Evolutionary conservation across 2,888 invertebrate genomes (phyloP).

Genomic region (Andrena haemorrhoa): DNA sequence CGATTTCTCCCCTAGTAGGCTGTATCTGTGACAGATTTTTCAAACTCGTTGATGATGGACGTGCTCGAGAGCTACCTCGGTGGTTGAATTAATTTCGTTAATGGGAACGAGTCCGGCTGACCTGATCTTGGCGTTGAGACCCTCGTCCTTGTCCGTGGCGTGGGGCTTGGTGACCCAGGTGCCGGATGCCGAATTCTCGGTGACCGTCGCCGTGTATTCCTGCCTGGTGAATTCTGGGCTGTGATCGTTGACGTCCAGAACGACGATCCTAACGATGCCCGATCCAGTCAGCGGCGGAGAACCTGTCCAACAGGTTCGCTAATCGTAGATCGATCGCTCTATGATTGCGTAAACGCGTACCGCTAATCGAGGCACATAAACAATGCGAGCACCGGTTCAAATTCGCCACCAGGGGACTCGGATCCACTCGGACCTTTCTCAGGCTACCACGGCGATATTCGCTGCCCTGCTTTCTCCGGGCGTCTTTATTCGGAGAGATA

Average conservation of each 20-base stretch:
- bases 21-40: slow-evolving; percentile 86
- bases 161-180: slow-evolving; percentile 91
- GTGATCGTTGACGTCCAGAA: slow-evolving; percentile 98
- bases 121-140: slow-evolving; percentile 94
- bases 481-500: background rate
- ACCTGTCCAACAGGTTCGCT: slow-evolving; percentile 87
- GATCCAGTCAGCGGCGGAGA: slow-evolving; percentile 97
- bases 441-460: background rate
- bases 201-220: slow-evolving; percentile 91
- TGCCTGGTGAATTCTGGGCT: slow-evolving; percentile 94
- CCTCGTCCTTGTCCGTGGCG: slow-evolving; percentile 93
- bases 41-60: background rate
- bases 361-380: slow-evolving; percentile 27
- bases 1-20: slow-evolving; percentile 92
- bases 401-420: background rate
- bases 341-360: slow-evolving; percentile 31
- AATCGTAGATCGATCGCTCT: slow-evolving; percentile 52
- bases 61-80: too few species aligned
- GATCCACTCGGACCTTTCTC: background rate
- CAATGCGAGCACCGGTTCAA: background rate
- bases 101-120: slow-evolving; percentile 74
- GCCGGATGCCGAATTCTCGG: slow-evolving; percentile 93
- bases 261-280: slow-evolving; percentile 94
- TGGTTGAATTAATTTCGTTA: too few species aligned
- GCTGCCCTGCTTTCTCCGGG: background rate